Evolutionary conservation across 2,113 vertebrate species (phyloP), one percentile per base, ranked within the genome.

Genomic region (Ceyx margarethae): DNA sequence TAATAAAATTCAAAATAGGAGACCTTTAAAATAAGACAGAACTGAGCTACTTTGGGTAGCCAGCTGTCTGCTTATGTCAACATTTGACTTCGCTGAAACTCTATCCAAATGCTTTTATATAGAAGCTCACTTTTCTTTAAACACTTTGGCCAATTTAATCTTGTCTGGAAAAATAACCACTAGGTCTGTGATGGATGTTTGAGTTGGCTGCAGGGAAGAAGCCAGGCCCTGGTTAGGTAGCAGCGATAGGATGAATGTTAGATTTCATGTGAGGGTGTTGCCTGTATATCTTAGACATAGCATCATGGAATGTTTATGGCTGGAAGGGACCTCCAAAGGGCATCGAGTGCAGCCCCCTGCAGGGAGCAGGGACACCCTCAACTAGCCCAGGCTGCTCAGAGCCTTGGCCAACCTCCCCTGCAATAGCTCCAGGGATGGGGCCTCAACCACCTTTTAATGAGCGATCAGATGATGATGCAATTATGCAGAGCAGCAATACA

Each of bases 41-140:
- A 6, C 16, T 74, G 76, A 89, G 90, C 45, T 89, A n/a, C 35
- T 72, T 67, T 85, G 68, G 16, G 64, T 51, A 90, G 26, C 25
- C 79, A 85, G 48, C 67, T 92, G 28, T 25, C 50, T 91, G 81
- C 42, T 91, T 87, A 57, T 85, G 60, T 75, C 78, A 94, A 82
- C 69, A 82, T 76, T 87, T 95, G 69, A 78, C 60, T 73, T 68
- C 37, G 54, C 60, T 69, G 79, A 88, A 42, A 65, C n/a, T 69
- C 73, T 21, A 25, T 77, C 65, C 37, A 94, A 95, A 78, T 58
- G 15, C 19, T 84, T 92, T 85, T 56, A 48, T 87, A 28, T 21
- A 77, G 2, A 6, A 58, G 57, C 61, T 91, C 65, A 75, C 17
- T 71, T 93, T 96, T 75, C 58, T 80, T 87, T 77, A 94, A 93